Evolutionary conservation across 37 sponge, comb jelly and placozoan genomes (phyloP), one percentile per base, ranked within the genome.

Genomic region (Agelas oroides): DNA sequence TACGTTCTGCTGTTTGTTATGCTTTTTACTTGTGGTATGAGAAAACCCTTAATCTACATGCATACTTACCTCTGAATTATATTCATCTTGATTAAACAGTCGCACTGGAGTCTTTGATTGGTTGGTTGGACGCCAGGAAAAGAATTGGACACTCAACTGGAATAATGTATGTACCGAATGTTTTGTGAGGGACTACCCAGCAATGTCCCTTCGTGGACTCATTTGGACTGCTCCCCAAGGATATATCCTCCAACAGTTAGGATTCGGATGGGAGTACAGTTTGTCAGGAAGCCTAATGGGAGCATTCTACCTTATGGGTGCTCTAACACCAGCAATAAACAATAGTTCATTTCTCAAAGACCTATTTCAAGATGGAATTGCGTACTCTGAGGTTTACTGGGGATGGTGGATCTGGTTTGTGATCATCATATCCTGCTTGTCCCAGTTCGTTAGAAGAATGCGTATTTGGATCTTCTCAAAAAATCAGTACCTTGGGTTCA

Each of bases 261-360:
- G 89, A 0, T 96, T 89, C 52, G 96, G 96, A 2, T 93, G 94
- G 91, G 88, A 90, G 60, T 93, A 96, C 86, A 82, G 87, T 38
- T 73, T 96, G n/a, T 65, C 80, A 34, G 96, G 96, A 18, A 84
- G 91, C 34, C 34, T 87, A 17, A 96, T 96, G 94, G 91, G 89
- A 0, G 1, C 66, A 0, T 39, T 87, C 2, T 96, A 96, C 60
- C 86, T 39, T 63, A 54, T 88, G 35, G 95, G 95, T 8, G 52
- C 77, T 13, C 25, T 59, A 0, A 90, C 86, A 14, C 27, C 18
- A 17, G 23, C 17, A 1, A n/a, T 33, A 1, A 38, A 8, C 30
- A 35, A 54, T 34, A 19, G n/a, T n/a, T n/a, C n/a, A n/a, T n/a
- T n/a, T n/a, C n/a, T n/a, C n/a, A n/a, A n/a, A n/a, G n/a, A n/a